These are phyloP conservation scores for Lasius platythorax DNA, from an alignment of 2,888 invertebrate species.

Conservation along the genomic window DNA sequence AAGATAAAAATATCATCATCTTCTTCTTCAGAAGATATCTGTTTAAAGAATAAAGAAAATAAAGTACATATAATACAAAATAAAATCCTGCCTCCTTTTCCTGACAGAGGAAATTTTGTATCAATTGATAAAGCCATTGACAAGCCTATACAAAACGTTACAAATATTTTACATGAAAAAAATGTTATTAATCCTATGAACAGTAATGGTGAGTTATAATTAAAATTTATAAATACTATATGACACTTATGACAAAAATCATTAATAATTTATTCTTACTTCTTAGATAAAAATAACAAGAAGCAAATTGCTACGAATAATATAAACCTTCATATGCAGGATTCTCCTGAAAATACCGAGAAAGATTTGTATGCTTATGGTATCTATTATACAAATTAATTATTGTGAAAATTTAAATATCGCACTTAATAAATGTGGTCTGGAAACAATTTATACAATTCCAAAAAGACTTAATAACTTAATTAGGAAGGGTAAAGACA, in stretches of 20 bases:
- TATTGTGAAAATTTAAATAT: too few relatives aligned
- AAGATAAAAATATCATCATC: neutral
- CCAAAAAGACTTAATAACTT: too few relatives aligned
- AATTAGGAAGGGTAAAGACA: too few relatives aligned
- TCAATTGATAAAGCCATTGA: neutral
- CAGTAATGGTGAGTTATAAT: neutral
- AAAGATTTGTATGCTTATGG: neutral
- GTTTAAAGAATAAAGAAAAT: neutral
- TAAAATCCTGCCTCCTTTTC: conserved; percentile 1
- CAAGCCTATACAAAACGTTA: neutral
- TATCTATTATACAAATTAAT: neutral
- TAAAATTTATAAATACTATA: neutral
- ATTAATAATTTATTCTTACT: neutral
- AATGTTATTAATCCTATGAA: conserved; percentile 1
- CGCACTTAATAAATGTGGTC: too few relatives aligned
- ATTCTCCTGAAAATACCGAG: neutral
- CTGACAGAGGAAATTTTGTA: neutral
- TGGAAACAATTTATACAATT: too few relatives aligned
- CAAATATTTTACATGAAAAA: neutral
- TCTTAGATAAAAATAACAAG: neutral
- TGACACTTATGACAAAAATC: neutral
- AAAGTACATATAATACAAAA: neutral
- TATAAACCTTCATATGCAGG: neutral
- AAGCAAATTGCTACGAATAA: neutral
- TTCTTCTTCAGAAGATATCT: conserved; percentile 3